Base-by-base conservation (phyloP, 1,140 invertebrate genomes). In the Penaeus chinensis region DNA sequence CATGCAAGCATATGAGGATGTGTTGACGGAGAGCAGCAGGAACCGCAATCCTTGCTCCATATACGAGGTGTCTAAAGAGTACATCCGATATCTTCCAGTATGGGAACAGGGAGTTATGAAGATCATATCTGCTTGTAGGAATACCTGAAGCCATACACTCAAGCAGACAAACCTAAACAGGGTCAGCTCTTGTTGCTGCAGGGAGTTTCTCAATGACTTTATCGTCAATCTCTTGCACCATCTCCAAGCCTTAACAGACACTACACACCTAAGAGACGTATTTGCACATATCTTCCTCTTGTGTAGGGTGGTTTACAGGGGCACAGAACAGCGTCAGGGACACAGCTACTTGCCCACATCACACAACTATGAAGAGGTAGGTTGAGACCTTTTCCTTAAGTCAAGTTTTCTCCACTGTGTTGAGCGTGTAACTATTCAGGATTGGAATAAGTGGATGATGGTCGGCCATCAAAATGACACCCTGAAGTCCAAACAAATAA, bases 101-200 rank as follows among this genome's bases (percentile, higher is more conserved):
- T 71, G 66, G 13, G 22, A 71, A 20, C 22, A 71, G 11, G 66
- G 16, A n/a, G 22, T 71, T 3, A n/a, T 22, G 66, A 13, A 71
- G 66, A n/a, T 71, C 66, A n/a, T 71, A 71, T 71, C 66, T n/a
- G n/a, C 66, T 27, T 24, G 66, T 69, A 69, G 32, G n/a, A 27
- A 69, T 5, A 69, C n/a, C 22, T 69, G 32, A 32, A 1, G 32
- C 32, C 32, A 32, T 2, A 32, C 32, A 32, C 32, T 32, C 32
- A 32, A 32, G 32, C 32, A 32, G 32, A 32, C 32, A 32, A 32
- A 32, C 32, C 32, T 2, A 32, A 0, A 32, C 37, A 42, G 37
- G 37, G 37, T 42, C 37, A 42, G 7, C 37, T 42, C 7, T 42
- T 42, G 37, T 3, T 42, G 37, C 37, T 42, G 37, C 37, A 42